Evolutionary conservation across 2,888 invertebrate species (phyloP), one percentile per base, ranked within the genome.

Genomic region (Pycnomerus fuliginosus): DNA sequence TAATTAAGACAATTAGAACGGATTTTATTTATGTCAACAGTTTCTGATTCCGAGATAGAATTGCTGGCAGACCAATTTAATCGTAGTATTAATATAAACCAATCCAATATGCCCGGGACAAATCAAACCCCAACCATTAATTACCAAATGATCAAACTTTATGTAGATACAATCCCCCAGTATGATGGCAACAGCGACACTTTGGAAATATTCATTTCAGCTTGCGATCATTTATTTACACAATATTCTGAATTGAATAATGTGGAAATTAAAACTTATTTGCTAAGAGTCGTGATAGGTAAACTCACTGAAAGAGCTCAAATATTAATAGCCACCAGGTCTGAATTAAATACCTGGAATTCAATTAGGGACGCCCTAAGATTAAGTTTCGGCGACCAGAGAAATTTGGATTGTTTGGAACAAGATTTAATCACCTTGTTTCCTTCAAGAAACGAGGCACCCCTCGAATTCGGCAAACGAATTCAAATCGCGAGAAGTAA

Each of bases 81-180:
- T n/a, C n/a, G n/a, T n/a, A n/a, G n/a, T n/a, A n/a, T n/a, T n/a
- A n/a, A n/a, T n/a, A n/a, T n/a, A n/a, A n/a, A n/a, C n/a, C n/a
- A n/a, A n/a, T n/a, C n/a, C n/a, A n/a, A n/a, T n/a, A n/a, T n/a
- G n/a, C n/a, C n/a, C n/a, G n/a, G n/a, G n/a, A n/a, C n/a, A n/a
- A n/a, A n/a, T n/a, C n/a, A n/a, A n/a, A n/a, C n/a, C n/a, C n/a
- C n/a, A n/a, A n/a, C n/a, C n/a, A n/a, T n/a, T n/a, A n/a, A n/a
- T n/a, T n/a, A n/a, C n/a, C n/a, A n/a, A n/a, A 12, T 49, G n/a
- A 31, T 50, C 46, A 50, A 35, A 43, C 28, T 46, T 25, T 43
- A 29, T 22, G 37, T 47, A 8, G 43, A 50, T 22, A 43, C 32
- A 10, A 43, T 40, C 12, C 44, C 44, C 7, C 20, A 15, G 1